Conservation (phyloP, 2,113 vertebrate species). For the Geococcyx californianus region DNA sequence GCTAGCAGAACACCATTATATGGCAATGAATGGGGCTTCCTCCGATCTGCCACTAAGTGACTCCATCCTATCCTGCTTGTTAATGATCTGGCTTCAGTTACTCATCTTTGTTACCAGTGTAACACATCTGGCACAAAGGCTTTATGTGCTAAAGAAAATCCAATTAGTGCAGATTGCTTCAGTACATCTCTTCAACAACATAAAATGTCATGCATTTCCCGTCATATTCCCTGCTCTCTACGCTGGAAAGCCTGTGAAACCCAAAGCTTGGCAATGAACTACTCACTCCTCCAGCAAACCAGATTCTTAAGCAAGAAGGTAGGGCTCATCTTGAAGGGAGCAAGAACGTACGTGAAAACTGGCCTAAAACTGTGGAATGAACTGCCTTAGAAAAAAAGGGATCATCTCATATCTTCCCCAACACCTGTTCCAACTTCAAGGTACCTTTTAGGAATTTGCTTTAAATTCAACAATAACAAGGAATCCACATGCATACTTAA, state of each 20-base stretch:
- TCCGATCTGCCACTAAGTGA: background rate
- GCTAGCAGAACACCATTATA: background rate
- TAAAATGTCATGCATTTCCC: background rate
- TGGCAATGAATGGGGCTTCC: background rate
- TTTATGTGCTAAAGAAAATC: background rate
- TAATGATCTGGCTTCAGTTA: background rate
- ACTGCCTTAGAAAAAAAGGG: background rate
- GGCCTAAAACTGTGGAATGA: background rate
- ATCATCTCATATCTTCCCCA: background rate
- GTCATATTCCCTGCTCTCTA: background rate
- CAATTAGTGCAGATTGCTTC: background rate
- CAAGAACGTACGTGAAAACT: background rate
- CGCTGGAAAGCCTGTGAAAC: background rate
- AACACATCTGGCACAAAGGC: background rate
- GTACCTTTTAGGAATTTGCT: background rate
- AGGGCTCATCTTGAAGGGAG: background rate
- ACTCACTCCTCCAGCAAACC: background rate
- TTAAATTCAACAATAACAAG: background rate
- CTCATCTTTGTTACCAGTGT: background rate
- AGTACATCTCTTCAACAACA: background rate
- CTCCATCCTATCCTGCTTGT: background rate
- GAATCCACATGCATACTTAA: rapidly evolving
- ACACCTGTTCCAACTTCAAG: background rate
- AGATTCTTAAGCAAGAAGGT: background rate
- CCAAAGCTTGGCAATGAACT: background rate